Conservation (phyloP, 2,113 vertebrate genomes). For the Megalops atlanticus region DNA sequence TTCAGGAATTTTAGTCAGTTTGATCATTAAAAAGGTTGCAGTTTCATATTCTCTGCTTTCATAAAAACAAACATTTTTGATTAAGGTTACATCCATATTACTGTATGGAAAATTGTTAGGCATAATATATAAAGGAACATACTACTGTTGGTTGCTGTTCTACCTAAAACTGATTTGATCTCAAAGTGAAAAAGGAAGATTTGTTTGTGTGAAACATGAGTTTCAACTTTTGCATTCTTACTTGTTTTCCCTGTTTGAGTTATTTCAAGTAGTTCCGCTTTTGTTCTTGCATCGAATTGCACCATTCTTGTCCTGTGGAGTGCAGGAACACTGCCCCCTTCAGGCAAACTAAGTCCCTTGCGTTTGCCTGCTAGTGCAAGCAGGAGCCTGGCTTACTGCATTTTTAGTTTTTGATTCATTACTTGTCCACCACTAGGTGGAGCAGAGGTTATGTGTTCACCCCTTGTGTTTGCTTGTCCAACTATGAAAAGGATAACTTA, state of each 20-base stretch:
- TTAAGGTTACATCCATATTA: background rate
- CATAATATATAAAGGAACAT: too few relatives aligned
- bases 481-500: too few relatives aligned
- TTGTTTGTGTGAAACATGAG: background rate
- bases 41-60: background rate
- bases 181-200: background rate
- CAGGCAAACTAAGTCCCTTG: too few relatives aligned
- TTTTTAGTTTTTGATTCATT: too few relatives aligned
- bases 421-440: too few relatives aligned
- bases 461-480: too few relatives aligned
- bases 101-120: background rate
- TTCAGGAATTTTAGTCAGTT: background rate
- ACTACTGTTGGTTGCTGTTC: background rate
- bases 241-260: background rate
- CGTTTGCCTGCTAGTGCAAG: too few relatives aligned
- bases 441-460: too few relatives aligned
- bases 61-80: background rate
- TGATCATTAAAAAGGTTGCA: background rate
- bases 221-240: background rate
- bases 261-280: background rate
- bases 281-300: background rate
- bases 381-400: too few relatives aligned
- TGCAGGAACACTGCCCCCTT: too few relatives aligned
- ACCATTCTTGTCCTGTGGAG: background rate
- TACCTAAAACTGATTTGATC: background rate